Base-by-base conservation (phyloP, 53 echinoderm and acorn worm species). In the Astropecten irregularis region DNA sequence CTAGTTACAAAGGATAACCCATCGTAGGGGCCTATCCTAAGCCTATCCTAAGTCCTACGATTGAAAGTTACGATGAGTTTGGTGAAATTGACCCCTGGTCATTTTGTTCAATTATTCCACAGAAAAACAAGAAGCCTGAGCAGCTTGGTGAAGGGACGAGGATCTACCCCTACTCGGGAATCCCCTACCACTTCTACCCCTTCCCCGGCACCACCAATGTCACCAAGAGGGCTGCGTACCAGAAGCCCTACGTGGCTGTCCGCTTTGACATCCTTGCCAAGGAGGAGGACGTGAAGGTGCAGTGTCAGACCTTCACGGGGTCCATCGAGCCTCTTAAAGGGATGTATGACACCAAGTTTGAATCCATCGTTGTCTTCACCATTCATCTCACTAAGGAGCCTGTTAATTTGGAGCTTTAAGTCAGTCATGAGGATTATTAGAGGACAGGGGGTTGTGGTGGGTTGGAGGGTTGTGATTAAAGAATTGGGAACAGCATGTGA, bases 141-240 rank as follows among this genome's bases (percentile, higher is more conserved):
- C 79, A 79, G 62, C 29, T 79, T 2, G 79, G 79, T 15, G 69
- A 87, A 16, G 54, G 15, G 28, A 88, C 90, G 8, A 59, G 50
- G 4, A 53, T 90, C 23, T 84, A 81, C 74, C 93, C 93, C 10
- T 64, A 72, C 20, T 14, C 28, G 2, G 93, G 93, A 0, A 35
- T 93, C 2, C 84, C 90, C 0, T 88, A 81, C 60, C 65, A 88
- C 55, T 93, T 87, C 59, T 93, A 52, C 70, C 93, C 93, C 1
- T 93, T 68, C 85, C 10, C 70, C 16, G 66, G 62, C 36, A 82
- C 66, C 18, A 76, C 87, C 29, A 86, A 74, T 37, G 79, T 71
- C 48, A 70, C 58, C 19, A 57, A 76, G 26, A 66, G 73, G 62
- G 61, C 49, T 7, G 35, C 27, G 11, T 93, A 93, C 76, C 37